phyloP scores from a whole-genome alignment of 2,888 invertebrate species.

The Aphidoletes aphidimyza region DNA sequence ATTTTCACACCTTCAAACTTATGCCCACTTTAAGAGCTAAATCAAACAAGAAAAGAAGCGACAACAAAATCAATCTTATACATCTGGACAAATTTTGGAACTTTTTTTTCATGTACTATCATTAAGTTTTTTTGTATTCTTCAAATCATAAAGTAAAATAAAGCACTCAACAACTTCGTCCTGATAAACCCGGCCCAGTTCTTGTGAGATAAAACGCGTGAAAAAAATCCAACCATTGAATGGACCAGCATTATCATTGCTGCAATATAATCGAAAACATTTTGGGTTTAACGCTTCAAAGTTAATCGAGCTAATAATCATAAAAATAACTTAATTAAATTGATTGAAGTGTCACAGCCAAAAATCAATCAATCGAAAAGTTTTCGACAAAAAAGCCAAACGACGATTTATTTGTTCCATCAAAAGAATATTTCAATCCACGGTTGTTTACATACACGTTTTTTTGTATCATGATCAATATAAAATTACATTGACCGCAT shows the following conservation, averaged over 20 bases:
- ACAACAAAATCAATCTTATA: slow-evolving; percentile 8
- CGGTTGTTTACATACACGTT: background rate
- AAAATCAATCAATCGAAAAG: slow-evolving; percentile 42
- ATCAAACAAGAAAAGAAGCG: background rate
- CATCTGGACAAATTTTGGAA: background rate
- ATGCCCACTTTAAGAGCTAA: background rate
- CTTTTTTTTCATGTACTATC: background rate
- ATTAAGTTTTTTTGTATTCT: background rate
- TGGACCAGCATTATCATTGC: too few species aligned
- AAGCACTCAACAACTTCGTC: too few species aligned
- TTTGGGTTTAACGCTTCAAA: too few species aligned
- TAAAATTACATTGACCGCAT: background rate
- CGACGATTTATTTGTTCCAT: background rate
- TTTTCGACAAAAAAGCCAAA: background rate
- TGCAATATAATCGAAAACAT: too few species aligned
- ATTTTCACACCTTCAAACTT: background rate
- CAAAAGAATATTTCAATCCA: background rate
- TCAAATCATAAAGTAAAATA: too few species aligned
- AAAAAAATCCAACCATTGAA: too few species aligned
- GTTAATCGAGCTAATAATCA: too few species aligned
- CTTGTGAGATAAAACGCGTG: too few species aligned
- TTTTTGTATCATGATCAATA: background rate
- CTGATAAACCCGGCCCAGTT: too few species aligned
- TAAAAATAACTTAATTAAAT: slow-evolving; percentile 24
- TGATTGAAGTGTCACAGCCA: slow-evolving; percentile 53